Base-by-base conservation (phyloP, 2,797 vertebrate species). In the Synaphobranchus kaupii region DNA sequence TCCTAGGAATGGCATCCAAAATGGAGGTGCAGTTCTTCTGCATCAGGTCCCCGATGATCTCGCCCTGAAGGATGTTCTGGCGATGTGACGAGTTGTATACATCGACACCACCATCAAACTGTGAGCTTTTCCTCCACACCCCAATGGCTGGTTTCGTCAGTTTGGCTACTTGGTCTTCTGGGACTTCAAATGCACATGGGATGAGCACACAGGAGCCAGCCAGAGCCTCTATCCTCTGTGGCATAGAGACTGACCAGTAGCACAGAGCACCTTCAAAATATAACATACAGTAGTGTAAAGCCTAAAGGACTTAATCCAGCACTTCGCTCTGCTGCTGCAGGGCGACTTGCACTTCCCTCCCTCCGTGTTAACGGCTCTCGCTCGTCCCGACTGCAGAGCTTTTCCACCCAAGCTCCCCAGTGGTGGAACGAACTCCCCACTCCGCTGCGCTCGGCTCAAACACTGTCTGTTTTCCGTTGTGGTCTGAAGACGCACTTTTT, bases 71-170 rank as follows among this genome's bases (percentile, higher is more conserved):
- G 5, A 82, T 63, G 22, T 86, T 86, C 5, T 68, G n/a, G 28
- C 22, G 39, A 7, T 28, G 15, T 39, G 85, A 84, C 15, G 85
- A 86, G 66, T 86, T 84, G 81, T 84, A 88, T 66, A 88, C 87
- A 71, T 83, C 80, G 25, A 56, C 25, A 20, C 60, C 4, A 52
- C 4, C 17, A 0, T 0, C 0, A 20, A 84, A 88, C 84, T 1
- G 87, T 1, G 87, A 88, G 10, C 47, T 47, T 88, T 85, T 88
- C 44, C 85, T 88, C 88, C 88, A 88, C 84, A 88, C 81, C 6
- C 85, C 88, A 12, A 13, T 56, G 4, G 85, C 81, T 1, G 39
- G 63, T 13, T 31, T 31, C 0, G 0, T 56, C 50, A 86, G 6
- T 12, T 31, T 20, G 0, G 0, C 15, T 10, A n/a, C 5, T 6